phyloP scores from a whole-genome alignment of 2,113 vertebrate species.

The Sceloporus tristichus region DNA sequence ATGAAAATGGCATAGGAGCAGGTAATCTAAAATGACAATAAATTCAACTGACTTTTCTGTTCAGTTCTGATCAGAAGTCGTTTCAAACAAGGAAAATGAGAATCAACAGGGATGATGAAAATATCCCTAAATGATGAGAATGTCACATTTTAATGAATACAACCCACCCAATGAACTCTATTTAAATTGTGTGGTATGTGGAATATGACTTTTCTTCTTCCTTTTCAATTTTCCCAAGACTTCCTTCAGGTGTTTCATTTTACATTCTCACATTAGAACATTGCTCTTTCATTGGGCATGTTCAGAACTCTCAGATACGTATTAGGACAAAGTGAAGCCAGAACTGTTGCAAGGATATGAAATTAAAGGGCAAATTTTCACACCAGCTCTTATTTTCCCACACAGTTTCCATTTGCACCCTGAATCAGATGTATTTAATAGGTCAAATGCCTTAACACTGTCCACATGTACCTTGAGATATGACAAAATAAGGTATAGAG shows the following conservation, averaged over 20 bases:
- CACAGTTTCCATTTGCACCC: not conserved
- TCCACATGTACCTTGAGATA: not conserved
- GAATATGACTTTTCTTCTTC: not conserved
- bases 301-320: not conserved
- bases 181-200: not conserved
- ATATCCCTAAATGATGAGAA: not conserved
- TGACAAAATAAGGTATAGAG: not conserved
- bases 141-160: not conserved
- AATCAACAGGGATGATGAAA: not conserved
- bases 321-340: not conserved
- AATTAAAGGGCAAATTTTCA: not conserved
- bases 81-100: not conserved
- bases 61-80: not conserved
- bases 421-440: not conserved
- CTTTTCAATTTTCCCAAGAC: not conserved
- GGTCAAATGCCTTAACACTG: not conserved
- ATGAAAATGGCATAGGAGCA: not conserved
- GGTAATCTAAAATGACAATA: not conserved
- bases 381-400: not conserved
- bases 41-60: not conserved
- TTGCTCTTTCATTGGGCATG: not conserved
- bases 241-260: constrained; percentile 1
- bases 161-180: not conserved
- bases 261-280: not conserved
- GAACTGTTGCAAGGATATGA: not conserved